A percentile compares a stretch with the other conserved stretches of the same genome.
Evolutionary conservation across 2,113 vertebrate species (phyloP).

Genomic region (Pogona vitticeps): DNA sequence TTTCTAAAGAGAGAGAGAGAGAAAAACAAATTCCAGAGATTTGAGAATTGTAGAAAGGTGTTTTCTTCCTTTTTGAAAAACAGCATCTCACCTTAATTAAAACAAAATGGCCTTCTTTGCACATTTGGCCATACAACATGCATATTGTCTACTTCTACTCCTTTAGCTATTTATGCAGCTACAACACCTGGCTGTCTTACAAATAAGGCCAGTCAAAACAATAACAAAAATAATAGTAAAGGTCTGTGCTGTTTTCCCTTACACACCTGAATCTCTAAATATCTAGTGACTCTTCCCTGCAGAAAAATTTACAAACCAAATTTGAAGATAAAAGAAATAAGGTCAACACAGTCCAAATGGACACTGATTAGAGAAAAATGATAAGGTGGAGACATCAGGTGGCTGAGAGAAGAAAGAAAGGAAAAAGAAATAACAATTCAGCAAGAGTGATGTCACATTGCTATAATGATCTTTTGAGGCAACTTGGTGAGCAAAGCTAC

Average conservation of each 20-base stretch:
- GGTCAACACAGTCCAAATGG: background rate
- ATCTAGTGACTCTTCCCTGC: background rate
- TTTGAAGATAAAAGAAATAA: background rate
- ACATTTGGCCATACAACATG: background rate
- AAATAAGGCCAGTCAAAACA: background rate
- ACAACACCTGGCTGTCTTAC: background rate
- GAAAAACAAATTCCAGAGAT: background rate
- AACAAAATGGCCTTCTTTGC: background rate
- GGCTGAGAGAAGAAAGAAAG: background rate
- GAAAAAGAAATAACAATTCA: background rate
- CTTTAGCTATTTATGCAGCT: background rate
- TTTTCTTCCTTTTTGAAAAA: slow-evolving; percentile 8
- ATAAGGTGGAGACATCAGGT: background rate
- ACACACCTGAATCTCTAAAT: background rate
- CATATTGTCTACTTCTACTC: background rate
- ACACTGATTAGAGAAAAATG: background rate
- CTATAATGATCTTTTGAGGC: background rate
- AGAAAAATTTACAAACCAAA: background rate
- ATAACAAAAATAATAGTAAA: too few species aligned
- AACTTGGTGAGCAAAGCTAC: background rate
- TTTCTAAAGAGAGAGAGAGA: slow-evolving; percentile 31
- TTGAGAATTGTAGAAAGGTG: background rate
- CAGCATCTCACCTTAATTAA: background rate
- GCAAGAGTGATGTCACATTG: background rate
- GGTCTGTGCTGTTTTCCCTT: background rate